These are phyloP conservation scores for Colletes collaris DNA, from an alignment of 2,888 invertebrate genomes.

Conservation along the genomic window DNA sequence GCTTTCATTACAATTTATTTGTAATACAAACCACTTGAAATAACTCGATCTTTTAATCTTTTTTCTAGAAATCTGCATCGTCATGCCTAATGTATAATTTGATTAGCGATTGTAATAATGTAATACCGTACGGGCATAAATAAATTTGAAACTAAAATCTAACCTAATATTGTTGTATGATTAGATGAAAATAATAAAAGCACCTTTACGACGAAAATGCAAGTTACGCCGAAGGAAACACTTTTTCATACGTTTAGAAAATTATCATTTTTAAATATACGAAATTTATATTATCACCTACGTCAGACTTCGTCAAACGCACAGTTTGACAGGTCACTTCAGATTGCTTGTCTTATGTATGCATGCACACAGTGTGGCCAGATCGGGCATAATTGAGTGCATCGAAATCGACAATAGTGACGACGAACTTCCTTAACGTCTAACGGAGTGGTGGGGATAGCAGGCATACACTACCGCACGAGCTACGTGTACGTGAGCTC, in stretches of 20 bases:
- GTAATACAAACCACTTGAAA: background rate
- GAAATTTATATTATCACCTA: constrained; percentile 20
- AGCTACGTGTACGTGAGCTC: too few species aligned
- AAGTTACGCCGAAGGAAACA: background rate
- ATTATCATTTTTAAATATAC: constrained; percentile 7
- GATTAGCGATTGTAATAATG: constrained; percentile 10
- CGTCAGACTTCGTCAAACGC: background rate
- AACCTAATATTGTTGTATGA: constrained; percentile 11
- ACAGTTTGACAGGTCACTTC: constrained; percentile 18
- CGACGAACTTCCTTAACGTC: too few species aligned
- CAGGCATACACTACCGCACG: too few species aligned
- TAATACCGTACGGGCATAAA: constrained; percentile 3
- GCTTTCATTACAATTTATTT: background rate
- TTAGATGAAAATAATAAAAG: background rate
- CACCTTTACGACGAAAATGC: background rate
- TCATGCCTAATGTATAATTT: constrained; percentile 33
- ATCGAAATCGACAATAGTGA: too few species aligned
- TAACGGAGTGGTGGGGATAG: too few species aligned
- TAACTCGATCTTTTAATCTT: background rate
- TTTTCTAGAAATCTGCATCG: constrained; percentile 15
- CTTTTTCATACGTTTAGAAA: background rate
- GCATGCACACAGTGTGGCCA: background rate
- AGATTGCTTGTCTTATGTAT: background rate
- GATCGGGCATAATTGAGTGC: too few species aligned
- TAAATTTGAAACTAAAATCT: constrained; percentile 22